These are phyloP conservation scores for Sebastes glaucus DNA, from an alignment of 2,797 vertebrate genomes.

Conservation along the genomic window DNA sequence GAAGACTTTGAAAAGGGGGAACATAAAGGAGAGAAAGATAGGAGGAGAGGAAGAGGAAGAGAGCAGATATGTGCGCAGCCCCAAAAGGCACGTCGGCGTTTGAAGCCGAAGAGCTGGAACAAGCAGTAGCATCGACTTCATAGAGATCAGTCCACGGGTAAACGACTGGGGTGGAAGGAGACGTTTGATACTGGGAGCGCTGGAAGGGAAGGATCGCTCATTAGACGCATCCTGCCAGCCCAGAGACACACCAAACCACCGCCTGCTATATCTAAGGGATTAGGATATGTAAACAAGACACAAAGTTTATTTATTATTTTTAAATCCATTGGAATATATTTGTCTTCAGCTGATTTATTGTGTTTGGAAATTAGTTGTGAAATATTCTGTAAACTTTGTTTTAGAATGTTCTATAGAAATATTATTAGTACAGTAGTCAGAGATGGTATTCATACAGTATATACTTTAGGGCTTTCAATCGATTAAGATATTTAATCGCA, in stretches of 20 bases:
- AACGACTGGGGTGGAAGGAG: slow-evolving; percentile 78
- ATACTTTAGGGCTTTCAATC: too few species aligned
- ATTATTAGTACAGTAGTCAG: neutral
- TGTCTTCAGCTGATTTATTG: slow-evolving; percentile 19
- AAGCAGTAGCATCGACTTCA: slow-evolving; percentile 74
- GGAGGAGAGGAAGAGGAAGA: slow-evolving; percentile 71
- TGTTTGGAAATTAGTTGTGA: slow-evolving; percentile 22
- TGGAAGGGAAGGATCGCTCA: slow-evolving; percentile 73
- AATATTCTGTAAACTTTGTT: slow-evolving; percentile 3
- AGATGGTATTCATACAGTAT: neutral
- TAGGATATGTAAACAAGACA: slow-evolving; percentile 67
- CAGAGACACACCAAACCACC: slow-evolving; percentile 49
- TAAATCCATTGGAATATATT: slow-evolving; percentile 30
- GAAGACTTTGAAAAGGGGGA: slow-evolving; percentile 75
- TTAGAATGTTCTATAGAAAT: neutral
- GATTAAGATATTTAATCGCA: too few species aligned
- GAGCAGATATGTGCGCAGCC: slow-evolving; percentile 68
- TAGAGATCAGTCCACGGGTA: slow-evolving; percentile 74
- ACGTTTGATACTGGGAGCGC: slow-evolving; percentile 76
- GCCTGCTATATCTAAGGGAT: slow-evolving; percentile 57
- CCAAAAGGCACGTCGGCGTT: slow-evolving; percentile 76
- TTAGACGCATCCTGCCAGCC: slow-evolving; percentile 70
- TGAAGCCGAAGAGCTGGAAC: slow-evolving; percentile 76
- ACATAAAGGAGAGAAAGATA: slow-evolving; percentile 59
- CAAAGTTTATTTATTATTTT: slow-evolving; percentile 11